Evolutionary conservation across 2,888 invertebrate genomes (phyloP), one percentile per base, ranked within the genome.

Genomic region (Trichopoda pennipes): DNA sequence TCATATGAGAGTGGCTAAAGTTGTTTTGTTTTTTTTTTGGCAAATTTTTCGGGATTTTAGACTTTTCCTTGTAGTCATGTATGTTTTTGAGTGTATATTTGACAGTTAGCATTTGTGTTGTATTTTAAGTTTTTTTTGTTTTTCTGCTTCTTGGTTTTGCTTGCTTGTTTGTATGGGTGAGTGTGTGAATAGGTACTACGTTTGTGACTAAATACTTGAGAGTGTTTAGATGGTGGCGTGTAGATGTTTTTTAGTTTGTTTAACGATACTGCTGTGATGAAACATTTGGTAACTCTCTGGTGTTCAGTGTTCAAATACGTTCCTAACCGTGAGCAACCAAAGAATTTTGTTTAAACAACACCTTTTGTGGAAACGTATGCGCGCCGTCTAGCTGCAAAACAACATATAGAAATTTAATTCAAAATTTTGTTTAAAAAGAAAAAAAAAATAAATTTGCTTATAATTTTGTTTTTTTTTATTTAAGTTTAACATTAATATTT

Each of bases 321-420:
- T 89, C 89, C 89, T 87, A 89, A 88, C 88, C 88, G 89, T 89
- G 88, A 90, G 89, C 88, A 88, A 88, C 90, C 83, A 86, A 85
- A 86, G 86, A 84, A 76, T 70, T 78, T 76, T 72, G 75, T 82
- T 79, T 58, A 68, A 68, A 79, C 79, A 68, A 79, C 79, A 76
- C 79, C 79, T 85, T 79, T 61, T 87, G 88, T 86, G 87, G 85
- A 86, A 85, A 86, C 85, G 84, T 85, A 87, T 85, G 81, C 79
- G 79, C 79, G 73, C 81, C 84, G 83, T 83, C 82, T 84, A 21
- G 85, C 85, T 81, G 85, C 85, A 86, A 49, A 83, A 58, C 77
- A 77, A 44, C 47, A 72, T 66, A 28, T 47, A 63, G 23, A 23
- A 32, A 44, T 32, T 42, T 38, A 53, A 63, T 61, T 28, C 47